A percentile compares a stretch with the other conserved stretches of the same genome.
Evolutionary conservation across 2,797 vertebrate genomes (phyloP).

Genomic region (Myioborus melanocephalus): DNA sequence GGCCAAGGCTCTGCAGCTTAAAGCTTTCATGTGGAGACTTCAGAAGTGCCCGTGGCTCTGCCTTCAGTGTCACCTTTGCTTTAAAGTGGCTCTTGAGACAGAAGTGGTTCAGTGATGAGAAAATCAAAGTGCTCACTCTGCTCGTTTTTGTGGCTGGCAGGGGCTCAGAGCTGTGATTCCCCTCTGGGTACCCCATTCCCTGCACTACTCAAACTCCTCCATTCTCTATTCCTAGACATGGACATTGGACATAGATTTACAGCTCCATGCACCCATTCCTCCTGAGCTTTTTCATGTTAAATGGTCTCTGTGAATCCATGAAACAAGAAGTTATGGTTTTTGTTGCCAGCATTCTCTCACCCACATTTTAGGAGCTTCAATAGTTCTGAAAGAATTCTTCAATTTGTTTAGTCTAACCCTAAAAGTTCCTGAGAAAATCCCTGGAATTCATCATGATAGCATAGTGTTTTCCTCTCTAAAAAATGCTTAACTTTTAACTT

Average conservation of each 20-base stretch:
- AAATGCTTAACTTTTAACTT: background rate
- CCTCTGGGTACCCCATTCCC: background rate
- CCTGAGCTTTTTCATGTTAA: background rate
- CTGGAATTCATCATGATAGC: background rate
- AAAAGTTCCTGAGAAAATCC: background rate
- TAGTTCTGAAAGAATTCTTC: background rate
- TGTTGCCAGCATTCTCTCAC: background rate
- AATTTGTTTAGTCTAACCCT: background rate
- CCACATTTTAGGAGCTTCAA: background rate
- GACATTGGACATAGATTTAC: background rate
- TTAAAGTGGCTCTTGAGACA: background rate
- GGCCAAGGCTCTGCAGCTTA: background rate
- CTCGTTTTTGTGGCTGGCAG: background rate
- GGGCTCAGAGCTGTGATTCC: background rate
- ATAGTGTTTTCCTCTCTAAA: background rate
- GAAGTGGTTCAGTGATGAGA: background rate
- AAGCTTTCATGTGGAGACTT: background rate
- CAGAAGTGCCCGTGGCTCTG: background rate
- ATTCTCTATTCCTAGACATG: background rate
- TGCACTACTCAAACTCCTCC: background rate
- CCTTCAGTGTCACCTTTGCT: background rate
- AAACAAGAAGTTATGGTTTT: background rate
- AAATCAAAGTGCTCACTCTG: background rate
- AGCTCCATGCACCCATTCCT: background rate
- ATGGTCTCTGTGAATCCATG: background rate